Evolutionary conservation across 2,888 invertebrate genomes (phyloP), one percentile per base, ranked within the genome.

Genomic region (Andrena bicolor): DNA sequence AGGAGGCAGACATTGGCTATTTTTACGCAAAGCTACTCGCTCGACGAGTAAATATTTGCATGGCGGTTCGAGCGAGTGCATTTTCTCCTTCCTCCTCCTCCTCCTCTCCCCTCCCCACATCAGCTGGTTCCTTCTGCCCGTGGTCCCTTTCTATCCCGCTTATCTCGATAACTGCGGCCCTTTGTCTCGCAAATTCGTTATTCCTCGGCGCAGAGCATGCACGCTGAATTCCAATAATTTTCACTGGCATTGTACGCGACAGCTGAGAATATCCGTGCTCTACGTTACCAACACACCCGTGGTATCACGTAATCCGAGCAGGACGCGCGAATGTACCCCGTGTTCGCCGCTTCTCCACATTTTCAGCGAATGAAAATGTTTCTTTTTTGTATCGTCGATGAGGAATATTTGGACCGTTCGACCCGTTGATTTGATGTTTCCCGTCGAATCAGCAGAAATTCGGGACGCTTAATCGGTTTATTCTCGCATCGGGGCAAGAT

Each of bases 31-130:
- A 75, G 76, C 86, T 87, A 85, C 80, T 85, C 81, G 85, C 64
- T 68, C 72, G 75, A 80, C 82, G 83, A 83, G 89, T 84, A 89
- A 89, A 86, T 89, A 89, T 89, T 89, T 89, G 86, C 84, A 81
- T 81, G 86, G 78, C 68, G 82, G 79, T 86, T 76, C 72, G 63
- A 81, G 73, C 80, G 60, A 86, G 69, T 79, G 79, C 76, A 80
- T 86, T 77, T 81, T 84, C 61, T 66, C 49, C 69, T 88, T 68
- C 63, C 49, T 20, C 28, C 68, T 56, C 51, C 28, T 32, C 32
- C 32, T 32, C 49, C 28, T 32, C 32, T 8, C 8, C 49, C 23
- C 16, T 6, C 3, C 13, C 41, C 3, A 0, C 16, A 10, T 20
- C 10, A 0, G 41, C 66, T 26, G 23, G 20, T 8, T 35, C 48